A percentile compares a stretch with the other conserved stretches of the same genome.
phyloP scores from a whole-genome alignment of 23 tunicate genomes.

The Trididemnum nubilum region DNA sequence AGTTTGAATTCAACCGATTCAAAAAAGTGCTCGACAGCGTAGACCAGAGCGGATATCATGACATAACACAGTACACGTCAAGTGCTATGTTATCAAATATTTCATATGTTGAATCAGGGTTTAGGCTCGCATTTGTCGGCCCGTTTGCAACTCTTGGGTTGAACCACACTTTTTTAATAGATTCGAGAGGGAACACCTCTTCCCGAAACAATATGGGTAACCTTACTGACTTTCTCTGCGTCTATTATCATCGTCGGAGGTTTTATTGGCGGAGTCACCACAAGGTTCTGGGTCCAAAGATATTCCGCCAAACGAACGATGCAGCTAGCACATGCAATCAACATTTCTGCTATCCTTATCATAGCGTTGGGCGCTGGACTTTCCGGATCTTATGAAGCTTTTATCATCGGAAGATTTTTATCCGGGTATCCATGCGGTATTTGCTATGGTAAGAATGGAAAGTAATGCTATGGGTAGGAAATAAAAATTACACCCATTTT shows the following conservation, averaged over 20 bases:
- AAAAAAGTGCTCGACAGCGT: too few relatives aligned
- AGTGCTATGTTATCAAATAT: too few relatives aligned
- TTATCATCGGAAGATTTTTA: slow-evolving; percentile 53
- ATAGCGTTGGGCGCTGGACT: slow-evolving; percentile 39
- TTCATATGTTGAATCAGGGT: too few relatives aligned
- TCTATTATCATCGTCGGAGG: slow-evolving; percentile 30
- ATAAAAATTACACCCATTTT: too few relatives aligned
- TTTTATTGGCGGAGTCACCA: slow-evolving; percentile 19
- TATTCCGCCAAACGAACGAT: slow-evolving; percentile 23
- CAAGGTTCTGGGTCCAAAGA: background rate
- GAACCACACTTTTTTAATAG: too few relatives aligned
- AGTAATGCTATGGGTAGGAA: too few relatives aligned
- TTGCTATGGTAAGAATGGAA: slow-evolving; percentile 30
- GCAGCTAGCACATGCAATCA: slow-evolving; percentile 26
- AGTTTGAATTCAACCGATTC: too few relatives aligned
- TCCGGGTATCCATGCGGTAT: slow-evolving; percentile 38
- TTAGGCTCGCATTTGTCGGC: too few relatives aligned
- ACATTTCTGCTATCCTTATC: slow-evolving; percentile 40
- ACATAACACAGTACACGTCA: too few relatives aligned
- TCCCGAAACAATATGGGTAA: slow-evolving; percentile 40
- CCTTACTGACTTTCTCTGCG: slow-evolving; percentile 31
- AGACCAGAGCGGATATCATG: too few relatives aligned
- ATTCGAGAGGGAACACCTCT: slow-evolving; percentile 20
- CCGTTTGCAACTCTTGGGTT: too few relatives aligned
- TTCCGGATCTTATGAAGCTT: slow-evolving; percentile 53